Evolutionary conservation across 1,140 invertebrate species (phyloP), one percentile per base, ranked within the genome.

Genomic region (Heliconius congener): DNA sequence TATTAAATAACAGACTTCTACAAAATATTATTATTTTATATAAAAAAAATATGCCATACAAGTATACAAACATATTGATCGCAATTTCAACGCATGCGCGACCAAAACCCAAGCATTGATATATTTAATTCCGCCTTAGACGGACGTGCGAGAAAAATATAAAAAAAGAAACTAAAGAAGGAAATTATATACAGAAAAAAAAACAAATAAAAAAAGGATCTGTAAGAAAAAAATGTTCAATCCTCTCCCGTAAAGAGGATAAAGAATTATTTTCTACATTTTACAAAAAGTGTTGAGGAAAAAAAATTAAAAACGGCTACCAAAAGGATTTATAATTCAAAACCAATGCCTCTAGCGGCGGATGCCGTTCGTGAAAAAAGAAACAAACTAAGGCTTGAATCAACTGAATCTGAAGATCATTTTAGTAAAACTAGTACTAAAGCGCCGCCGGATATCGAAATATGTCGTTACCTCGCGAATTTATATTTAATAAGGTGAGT

Each of bases 361-460:
- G 30, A 84, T 83, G 90, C 91, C 91, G 90, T 91, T 72, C 76
- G 81, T 52, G 78, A 80, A 55, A 80, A 81, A 71, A 85, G 82
- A 83, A 81, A 80, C 72, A 81, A 82, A 42, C 79, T 85, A 23
- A 89, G 84, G 79, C 83, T 91, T 9, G 86, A 88, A 77, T 94
- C 90, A 2, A 94, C 92, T 78, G 92, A 94, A 82, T 91, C 92
- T 8, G 92, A 94, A 74, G 90, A 94, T 39, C 88, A 92, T 71
- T 88, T 90, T 87, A 86, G 80, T 52, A 84, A 81, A 71, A 84
- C 89, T 74, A 83, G 85, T 37, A 78, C 85, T 34, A 76, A 80
- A 73, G 89, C 89, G 8, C 91, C 92, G 5, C 92, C 92, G 2
- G 91, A 93, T 71, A 93, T 93, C 30, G 37, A 37, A 72, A 57